phyloP scores from a whole-genome alignment of 2,888 invertebrate species.

The Rhopalosiphum nymphaeae region DNA sequence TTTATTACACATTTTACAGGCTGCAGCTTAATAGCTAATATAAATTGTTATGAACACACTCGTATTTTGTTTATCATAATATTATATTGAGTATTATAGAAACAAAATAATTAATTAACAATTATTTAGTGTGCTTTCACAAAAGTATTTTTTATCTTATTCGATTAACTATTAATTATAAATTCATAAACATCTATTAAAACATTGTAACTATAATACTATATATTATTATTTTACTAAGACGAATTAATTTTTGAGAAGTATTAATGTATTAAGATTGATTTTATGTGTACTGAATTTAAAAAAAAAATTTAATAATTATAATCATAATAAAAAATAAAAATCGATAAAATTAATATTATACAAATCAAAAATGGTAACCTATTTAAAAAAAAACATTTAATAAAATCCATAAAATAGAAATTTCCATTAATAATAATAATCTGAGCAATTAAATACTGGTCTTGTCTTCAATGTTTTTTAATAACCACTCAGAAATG shows the following conservation, averaged over 20 bases:
- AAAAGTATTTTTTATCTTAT: neutral
- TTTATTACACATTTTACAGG: neutral
- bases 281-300: neutral
- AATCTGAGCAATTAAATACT: neutral
- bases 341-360: neutral
- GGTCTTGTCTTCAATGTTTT: neutral
- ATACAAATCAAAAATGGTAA: neutral
- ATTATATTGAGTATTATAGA: neutral
- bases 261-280: neutral
- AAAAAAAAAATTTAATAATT: neutral
- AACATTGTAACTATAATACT: neutral
- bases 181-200: neutral
- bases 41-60: neutral
- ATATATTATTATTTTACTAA: neutral
- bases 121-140: neutral
- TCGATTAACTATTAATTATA: neutral
- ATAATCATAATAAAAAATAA: neutral
- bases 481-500: neutral
- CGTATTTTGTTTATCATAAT: neutral
- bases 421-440: neutral
- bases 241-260: neutral
- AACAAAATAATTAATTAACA: neutral
- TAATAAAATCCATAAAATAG: neutral
- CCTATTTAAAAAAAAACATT: neutral
- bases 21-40: neutral